Evolutionary conservation across 2,888 invertebrate species (phyloP).

Genomic region (Hanleya hanleyi): DNA sequence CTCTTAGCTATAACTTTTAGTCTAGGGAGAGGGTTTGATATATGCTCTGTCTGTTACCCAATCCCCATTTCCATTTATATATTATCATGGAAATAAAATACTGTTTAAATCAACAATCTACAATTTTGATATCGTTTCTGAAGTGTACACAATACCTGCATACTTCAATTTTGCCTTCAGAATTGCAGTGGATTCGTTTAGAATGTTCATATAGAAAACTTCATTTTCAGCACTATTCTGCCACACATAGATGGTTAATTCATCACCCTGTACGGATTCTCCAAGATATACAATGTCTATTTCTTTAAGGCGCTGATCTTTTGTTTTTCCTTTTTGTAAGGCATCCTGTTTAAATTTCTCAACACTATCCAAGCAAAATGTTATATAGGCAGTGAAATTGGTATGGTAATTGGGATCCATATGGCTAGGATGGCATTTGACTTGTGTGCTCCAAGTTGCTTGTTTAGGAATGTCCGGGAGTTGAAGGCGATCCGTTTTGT

Average conservation of each 20-base stretch:
- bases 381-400: neutral
- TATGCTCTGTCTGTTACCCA: too few relatives aligned
- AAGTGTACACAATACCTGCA: too few relatives aligned
- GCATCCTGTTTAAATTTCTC: neutral
- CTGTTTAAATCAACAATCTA: too few relatives aligned
- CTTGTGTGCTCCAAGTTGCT: neutral
- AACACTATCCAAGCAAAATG: neutral
- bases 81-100: too few relatives aligned
- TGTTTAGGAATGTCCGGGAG: neutral
- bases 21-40: too few relatives aligned
- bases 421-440: neutral
- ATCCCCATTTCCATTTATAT: too few relatives aligned
- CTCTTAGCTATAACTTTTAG: too few relatives aligned
- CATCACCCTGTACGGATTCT: neutral
- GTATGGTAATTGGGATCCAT: neutral
- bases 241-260: neutral
- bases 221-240: too few relatives aligned
- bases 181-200: too few relatives aligned
- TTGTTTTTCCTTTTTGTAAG: neutral
- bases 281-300: neutral
- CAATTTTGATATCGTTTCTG: too few relatives aligned
- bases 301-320: neutral
- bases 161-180: too few relatives aligned
- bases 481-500: neutral
- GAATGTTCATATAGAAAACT: too few relatives aligned